Evolutionary conservation across 2,888 invertebrate genomes (phyloP).

Genomic region (Cecidostiba fungosa): DNA sequence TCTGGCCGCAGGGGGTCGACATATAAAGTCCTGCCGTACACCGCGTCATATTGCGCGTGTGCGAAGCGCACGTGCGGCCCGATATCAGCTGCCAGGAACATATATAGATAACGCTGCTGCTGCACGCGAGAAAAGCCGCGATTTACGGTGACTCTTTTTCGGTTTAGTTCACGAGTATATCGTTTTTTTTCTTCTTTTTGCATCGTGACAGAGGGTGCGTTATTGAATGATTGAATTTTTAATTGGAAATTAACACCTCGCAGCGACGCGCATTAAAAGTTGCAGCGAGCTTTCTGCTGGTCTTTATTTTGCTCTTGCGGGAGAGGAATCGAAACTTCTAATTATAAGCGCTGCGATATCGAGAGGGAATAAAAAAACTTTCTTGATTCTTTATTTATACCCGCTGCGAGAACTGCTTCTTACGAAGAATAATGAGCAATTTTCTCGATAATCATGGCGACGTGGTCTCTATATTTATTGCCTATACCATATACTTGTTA

Average conservation of each 20-base stretch:
- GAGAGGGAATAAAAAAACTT: not conserved
- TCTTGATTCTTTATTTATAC: not conserved
- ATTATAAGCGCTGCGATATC: not conserved
- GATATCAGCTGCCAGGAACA: constrained; percentile 5
- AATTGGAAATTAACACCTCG: not conserved
- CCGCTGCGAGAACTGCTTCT: too few relatives aligned
- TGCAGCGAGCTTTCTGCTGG: not conserved
- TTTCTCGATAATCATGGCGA: not conserved
- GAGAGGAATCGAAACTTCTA: not conserved
- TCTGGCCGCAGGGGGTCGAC: constrained; percentile 8
- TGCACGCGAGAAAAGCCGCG: not conserved
- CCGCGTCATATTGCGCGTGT: not conserved
- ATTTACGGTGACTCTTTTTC: not conserved
- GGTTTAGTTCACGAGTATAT: not conserved
- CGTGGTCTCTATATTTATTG: not conserved
- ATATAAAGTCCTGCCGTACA: not conserved
- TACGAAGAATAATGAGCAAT: not conserved
- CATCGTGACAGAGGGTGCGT: not conserved
- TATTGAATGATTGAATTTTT: not conserved
- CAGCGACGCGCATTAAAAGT: not conserved
- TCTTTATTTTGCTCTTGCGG: not conserved
- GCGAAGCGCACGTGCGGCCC: not conserved
- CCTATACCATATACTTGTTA: too few relatives aligned
- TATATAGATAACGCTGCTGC: not conserved
- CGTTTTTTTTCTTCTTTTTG: not conserved